Evolutionary conservation across 1,140 invertebrate genomes (phyloP).

Genomic region (Fopius arisanus): DNA sequence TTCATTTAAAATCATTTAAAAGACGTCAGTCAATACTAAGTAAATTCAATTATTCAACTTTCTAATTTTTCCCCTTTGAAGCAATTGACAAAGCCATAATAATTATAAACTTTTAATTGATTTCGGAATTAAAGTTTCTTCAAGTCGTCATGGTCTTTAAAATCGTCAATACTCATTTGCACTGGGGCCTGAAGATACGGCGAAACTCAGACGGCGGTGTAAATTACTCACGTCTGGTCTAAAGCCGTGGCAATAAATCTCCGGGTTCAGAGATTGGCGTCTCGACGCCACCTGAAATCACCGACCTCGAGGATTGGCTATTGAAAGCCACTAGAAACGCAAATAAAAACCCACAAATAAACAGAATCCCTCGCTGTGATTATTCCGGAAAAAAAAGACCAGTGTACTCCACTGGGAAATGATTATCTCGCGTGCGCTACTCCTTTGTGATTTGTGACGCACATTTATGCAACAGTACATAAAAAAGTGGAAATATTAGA

Average conservation of each 20-base stretch:
- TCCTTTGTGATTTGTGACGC: neutral
- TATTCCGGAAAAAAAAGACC: neutral
- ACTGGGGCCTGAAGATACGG: neutral
- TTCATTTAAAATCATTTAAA: no score
- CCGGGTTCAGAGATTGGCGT: neutral
- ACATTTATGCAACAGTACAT: neutral
- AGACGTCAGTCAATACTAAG: no score
- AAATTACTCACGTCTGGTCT: conserved; percentile 1
- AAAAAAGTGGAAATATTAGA: neutral
- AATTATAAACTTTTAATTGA: no score
- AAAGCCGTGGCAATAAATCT: neutral
- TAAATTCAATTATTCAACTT: no score
- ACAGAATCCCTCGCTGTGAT: neutral
- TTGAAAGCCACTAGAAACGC: neutral
- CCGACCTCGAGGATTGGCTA: neutral
- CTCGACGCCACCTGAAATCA: neutral
- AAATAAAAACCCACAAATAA: neutral
- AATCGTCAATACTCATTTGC: neutral
- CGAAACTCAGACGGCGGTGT: neutral
- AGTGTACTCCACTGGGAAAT: neutral
- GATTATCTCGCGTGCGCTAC: neutral
- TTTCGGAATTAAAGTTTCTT: no score
- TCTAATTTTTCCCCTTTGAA: no score
- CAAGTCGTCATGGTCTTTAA: neutral
- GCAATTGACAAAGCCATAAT: no score